Evolutionary conservation across 2,797 vertebrate genomes (phyloP).

Genomic region (Siniperca obscura): DNA sequence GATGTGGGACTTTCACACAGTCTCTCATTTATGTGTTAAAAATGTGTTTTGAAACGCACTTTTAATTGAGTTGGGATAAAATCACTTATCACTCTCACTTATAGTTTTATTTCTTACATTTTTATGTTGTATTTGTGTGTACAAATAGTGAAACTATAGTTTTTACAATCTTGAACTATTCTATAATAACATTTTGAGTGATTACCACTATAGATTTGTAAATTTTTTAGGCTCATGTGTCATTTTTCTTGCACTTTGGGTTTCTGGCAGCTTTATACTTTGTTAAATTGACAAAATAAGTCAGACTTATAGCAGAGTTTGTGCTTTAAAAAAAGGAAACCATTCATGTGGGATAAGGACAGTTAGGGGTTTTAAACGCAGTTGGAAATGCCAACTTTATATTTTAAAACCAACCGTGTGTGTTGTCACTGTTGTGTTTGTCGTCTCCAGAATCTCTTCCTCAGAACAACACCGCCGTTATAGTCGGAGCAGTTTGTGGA

Average conservation of each 20-base stretch:
- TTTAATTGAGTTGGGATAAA: too few relatives aligned
- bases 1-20: background rate
- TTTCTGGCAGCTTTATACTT: background rate
- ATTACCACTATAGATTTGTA: background rate
- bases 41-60: too few relatives aligned
- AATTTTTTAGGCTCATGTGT: background rate
- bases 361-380: background rate
- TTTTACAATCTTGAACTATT: too few relatives aligned
- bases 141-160: too few relatives aligned
- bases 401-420: background rate
- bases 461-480: slow-evolving; percentile 83
- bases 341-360: too few relatives aligned
- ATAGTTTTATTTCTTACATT: too few relatives aligned
- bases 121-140: too few relatives aligned
- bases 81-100: too few relatives aligned
- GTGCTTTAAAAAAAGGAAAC: too few relatives aligned
- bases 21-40: background rate
- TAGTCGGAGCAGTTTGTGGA: slow-evolving; percentile 88
- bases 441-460: slow-evolving; percentile 87
- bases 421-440: slow-evolving; percentile 17
- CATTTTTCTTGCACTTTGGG: background rate
- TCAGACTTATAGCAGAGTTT: too few relatives aligned
- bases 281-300: too few relatives aligned
- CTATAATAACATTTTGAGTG: too few relatives aligned
- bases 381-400: background rate